A percentile compares a stretch with the other conserved stretches of the same genome.
phyloP scores from a whole-genome alignment of 2,888 invertebrate genomes.

The Balanococcus diminutus region DNA sequence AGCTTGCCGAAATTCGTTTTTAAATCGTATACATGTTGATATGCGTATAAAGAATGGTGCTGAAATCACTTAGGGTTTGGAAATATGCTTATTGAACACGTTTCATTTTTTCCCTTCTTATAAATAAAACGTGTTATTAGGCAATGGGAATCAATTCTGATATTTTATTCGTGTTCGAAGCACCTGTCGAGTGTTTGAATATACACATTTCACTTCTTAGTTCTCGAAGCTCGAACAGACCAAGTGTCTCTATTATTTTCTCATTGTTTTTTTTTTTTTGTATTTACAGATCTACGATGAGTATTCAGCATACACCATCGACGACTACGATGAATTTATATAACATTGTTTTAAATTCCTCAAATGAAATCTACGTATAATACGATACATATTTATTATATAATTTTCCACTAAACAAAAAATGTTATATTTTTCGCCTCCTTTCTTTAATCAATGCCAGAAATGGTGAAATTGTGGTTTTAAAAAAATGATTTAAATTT shows the following conservation, averaged over 20 bases:
- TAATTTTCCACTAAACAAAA: background rate
- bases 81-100: background rate
- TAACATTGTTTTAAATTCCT: conserved; percentile 50
- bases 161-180: background rate
- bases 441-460: background rate
- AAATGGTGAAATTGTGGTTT: background rate
- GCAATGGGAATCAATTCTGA: background rate
- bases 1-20: too few relatives aligned
- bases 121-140: background rate
- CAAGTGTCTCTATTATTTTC: background rate
- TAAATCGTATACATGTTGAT: too few relatives aligned
- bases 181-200: background rate
- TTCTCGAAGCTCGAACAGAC: too few relatives aligned
- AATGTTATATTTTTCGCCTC: background rate
- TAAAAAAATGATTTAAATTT: background rate
- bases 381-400: background rate
- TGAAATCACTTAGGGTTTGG: too few relatives aligned
- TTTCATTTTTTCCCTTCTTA: background rate
- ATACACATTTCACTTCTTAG: background rate
- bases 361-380: background rate
- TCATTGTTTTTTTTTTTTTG: conserved; percentile 29
- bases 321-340: conserved; percentile 59
- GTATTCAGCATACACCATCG: conserved; percentile 59
- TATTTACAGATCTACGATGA: conserved; percentile 58
- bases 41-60: too few relatives aligned